phyloP scores from a whole-genome alignment of 1,140 invertebrate genomes.

The Drosophila grimshawi region DNA sequence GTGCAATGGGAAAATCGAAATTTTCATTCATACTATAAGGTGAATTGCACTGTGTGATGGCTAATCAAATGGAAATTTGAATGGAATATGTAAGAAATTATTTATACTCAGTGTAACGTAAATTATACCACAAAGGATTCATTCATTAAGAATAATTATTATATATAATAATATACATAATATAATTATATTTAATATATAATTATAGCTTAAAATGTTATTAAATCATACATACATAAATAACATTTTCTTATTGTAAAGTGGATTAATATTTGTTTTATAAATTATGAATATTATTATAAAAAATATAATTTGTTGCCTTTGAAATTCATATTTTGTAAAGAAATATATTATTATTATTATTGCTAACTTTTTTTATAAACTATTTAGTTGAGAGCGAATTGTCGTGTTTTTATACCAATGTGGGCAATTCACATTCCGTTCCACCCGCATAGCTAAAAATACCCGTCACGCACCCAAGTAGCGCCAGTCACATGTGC shows the following conservation, averaged over 20 bases:
- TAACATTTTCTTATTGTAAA: no score
- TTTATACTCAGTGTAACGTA: no score
- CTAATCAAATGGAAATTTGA: not conserved
- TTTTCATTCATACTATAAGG: slow-evolving; percentile 83
- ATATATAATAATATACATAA: no score
- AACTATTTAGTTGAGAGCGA: not conserved
- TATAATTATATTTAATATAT: no score
- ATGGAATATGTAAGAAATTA: not conserved
- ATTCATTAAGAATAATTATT: no score
- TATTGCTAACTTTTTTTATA: not conserved
- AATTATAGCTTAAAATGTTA: no score
- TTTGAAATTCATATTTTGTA: no score
- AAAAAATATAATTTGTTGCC: no score
- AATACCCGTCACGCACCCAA: slow-evolving; percentile 67
- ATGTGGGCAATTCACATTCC: slow-evolving; percentile 51
- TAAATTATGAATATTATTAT: slow-evolving; percentile 1
- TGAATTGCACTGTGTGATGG: slow-evolving; percentile 67
- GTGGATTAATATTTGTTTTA: not conserved
- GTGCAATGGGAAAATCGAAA: slow-evolving; percentile 77
- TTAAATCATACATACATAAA: no score
- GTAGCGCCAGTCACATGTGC: slow-evolving; percentile 71
- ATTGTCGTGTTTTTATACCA: slow-evolving; percentile 20
- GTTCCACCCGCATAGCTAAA: slow-evolving; percentile 71
- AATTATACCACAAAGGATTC: no score
- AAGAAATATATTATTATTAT: no score